phyloP scores from a whole-genome alignment of 1,140 invertebrate genomes.

The Lasaia peninsularis region DNA sequence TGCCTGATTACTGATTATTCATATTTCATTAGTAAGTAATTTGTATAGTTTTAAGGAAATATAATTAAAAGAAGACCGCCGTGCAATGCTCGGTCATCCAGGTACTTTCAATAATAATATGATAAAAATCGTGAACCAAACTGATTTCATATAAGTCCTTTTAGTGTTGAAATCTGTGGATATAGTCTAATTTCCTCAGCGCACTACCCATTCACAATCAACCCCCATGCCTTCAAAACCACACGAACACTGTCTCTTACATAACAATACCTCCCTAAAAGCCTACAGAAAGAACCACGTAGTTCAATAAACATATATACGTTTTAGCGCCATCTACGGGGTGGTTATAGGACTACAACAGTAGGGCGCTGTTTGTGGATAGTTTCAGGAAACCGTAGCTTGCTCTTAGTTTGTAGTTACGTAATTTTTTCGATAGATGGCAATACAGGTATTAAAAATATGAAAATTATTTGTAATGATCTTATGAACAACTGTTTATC shows the following conservation, averaged over 20 bases:
- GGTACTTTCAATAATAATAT: not conserved
- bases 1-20: no score
- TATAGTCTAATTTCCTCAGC: conserved; percentile 16
- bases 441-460: conserved; percentile 9
- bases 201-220: conserved; percentile 58
- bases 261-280: conserved; percentile 52
- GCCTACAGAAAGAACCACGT: conserved; percentile 38
- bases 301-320: conserved; percentile 60
- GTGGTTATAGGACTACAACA: conserved; percentile 40
- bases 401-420: not conserved
- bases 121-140: not conserved
- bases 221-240: conserved; percentile 56
- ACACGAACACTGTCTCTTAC: conserved; percentile 67
- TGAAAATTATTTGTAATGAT: no score
- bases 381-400: conserved; percentile 24
- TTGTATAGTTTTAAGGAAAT: no score
- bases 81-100: no score
- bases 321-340: conserved; percentile 57
- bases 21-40: no score
- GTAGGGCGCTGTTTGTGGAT: conserved; percentile 12
- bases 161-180: not conserved
- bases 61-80: no score
- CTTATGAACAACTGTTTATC: no score
- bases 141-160: not conserved
- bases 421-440: conserved; percentile 23